phyloP scores from a whole-genome alignment of 2,888 invertebrate species.

The Boloria euphrosyne region DNA sequence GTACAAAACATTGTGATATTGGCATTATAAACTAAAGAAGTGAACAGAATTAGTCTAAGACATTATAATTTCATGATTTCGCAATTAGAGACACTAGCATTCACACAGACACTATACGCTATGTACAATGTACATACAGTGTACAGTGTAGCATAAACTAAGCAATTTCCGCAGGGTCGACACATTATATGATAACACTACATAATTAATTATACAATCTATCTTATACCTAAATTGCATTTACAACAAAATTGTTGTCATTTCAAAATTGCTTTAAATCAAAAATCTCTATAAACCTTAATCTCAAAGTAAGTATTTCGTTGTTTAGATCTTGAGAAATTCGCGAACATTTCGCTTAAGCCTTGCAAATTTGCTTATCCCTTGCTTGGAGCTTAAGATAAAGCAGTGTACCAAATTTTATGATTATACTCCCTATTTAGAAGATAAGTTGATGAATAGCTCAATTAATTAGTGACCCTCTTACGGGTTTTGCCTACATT shows the following conservation, averaged over 20 bases:
- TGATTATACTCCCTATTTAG: constrained; percentile 32
- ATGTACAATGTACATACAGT: no score
- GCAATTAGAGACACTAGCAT: no score
- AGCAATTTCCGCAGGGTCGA: no score
- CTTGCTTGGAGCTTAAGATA: constrained; percentile 38
- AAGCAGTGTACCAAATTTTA: constrained; percentile 37
- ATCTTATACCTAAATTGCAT: not conserved
- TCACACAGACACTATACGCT: no score
- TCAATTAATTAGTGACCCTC: constrained; percentile 37
- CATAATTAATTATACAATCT: no score
- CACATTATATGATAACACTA: no score
- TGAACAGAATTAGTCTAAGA: no score
- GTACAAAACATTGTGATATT: no score
- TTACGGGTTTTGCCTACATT: constrained; percentile 27
- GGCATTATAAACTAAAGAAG: no score
- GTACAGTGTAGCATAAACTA: no score
- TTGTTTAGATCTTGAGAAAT: constrained; percentile 34
- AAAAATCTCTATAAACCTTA: constrained; percentile 27
- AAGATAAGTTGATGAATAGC: constrained; percentile 37
- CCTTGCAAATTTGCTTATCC: constrained; percentile 36
- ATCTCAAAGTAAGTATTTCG: constrained; percentile 27
- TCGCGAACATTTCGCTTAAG: constrained; percentile 31
- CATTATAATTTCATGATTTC: no score
- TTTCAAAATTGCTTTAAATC: constrained; percentile 6
- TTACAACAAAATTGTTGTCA: not conserved